Percentiles rank a stretch among this genome's conserved stretches.
These are phyloP conservation scores for Spea hammondii DNA, from an alignment of 2,797 vertebrate species.

Conservation along the genomic window DNA sequence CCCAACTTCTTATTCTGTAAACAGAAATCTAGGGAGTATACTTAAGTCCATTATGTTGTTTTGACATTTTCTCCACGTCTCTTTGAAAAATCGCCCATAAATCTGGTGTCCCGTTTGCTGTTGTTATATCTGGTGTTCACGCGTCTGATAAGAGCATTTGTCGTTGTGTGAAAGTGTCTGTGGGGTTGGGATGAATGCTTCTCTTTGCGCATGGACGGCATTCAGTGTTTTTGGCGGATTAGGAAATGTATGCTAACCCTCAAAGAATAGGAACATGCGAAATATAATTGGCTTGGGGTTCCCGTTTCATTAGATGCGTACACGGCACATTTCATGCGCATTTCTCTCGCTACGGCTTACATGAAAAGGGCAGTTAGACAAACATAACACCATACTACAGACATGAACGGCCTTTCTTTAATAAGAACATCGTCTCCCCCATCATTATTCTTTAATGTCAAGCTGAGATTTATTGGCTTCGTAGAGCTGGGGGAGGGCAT, in stretches of 20 bases:
- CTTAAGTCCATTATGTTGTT: conserved; percentile 20
- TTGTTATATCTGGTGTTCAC: conserved; percentile 16
- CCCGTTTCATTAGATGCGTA: neutral
- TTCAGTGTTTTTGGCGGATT: neutral
- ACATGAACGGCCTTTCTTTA: no score
- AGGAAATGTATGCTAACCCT: neutral
- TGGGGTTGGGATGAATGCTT: neutral
- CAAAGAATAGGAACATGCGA: neutral
- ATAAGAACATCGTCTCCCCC: no score
- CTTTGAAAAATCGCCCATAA: conserved; percentile 4
- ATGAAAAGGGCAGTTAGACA: neutral
- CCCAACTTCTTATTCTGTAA: neutral
- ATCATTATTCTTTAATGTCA: no score
- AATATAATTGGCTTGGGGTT: neutral
- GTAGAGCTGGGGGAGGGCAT: no score
- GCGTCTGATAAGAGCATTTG: neutral
- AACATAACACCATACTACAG: neutral
- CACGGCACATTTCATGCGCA: no score
- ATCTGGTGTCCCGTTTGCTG: neutral
- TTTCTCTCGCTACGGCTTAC: neutral
- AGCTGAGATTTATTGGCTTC: no score
- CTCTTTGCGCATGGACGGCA: neutral
- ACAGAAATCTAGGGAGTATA: neutral
- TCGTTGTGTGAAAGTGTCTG: conserved; percentile 1
- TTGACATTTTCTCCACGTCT: conserved; percentile 1